Evolutionary conservation across 2,888 invertebrate species (phyloP).

Genomic region (Dermolepida albohirtum): DNA sequence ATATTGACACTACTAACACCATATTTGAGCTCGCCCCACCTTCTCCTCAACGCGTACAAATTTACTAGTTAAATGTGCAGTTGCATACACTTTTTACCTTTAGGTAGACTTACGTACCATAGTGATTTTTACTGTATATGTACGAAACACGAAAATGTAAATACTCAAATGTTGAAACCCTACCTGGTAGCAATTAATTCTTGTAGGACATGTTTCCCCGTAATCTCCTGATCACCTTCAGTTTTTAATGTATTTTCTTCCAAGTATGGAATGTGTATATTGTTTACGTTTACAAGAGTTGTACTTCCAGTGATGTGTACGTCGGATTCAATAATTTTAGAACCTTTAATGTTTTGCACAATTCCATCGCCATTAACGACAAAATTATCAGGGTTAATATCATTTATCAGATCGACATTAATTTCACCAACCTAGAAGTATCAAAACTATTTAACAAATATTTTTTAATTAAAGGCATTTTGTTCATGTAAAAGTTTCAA

Average conservation of each 20-base stretch:
- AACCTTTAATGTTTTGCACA: constrained; percentile 65
- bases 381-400: constrained; percentile 62
- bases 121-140: no score
- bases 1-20: no score
- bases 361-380: constrained; percentile 62
- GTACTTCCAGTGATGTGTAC: constrained; percentile 64
- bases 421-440: constrained; percentile 59
- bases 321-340: constrained; percentile 65
- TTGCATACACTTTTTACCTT: no score
- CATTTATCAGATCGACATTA: constrained; percentile 64
- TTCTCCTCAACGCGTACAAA: no score
- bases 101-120: no score
- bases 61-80: no score
- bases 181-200: constrained; percentile 57
- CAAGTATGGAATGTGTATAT: constrained; percentile 63
- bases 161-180: constrained; percentile 29
- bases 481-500: no score
- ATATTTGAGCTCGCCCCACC: no score
- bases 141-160: background rate
- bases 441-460: no score
- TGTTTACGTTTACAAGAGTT: constrained; percentile 65
- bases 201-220: constrained; percentile 62
- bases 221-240: constrained; percentile 65
- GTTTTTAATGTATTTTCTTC: constrained; percentile 63
- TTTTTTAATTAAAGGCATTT: no score